Evolutionary conservation across 2,113 vertebrate species (phyloP).

Genomic region (Nymphicus hollandicus): DNA sequence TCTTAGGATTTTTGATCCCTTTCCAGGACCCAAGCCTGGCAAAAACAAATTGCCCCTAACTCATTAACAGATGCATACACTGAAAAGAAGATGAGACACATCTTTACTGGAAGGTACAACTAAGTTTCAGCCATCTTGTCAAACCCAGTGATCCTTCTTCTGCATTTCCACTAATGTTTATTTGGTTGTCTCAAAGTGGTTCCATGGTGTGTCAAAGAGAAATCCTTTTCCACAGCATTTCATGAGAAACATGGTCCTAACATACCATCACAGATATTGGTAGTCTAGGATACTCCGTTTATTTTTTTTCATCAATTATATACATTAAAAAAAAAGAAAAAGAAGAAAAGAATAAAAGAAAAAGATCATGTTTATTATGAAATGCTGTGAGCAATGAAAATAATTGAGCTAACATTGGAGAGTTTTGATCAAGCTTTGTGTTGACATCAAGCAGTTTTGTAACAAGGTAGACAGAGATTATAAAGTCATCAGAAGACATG

Average conservation of each 20-base stretch:
- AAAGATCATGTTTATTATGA: background rate
- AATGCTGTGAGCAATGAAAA: background rate
- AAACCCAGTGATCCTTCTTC: background rate
- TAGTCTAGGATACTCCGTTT: background rate
- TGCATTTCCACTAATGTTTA: background rate
- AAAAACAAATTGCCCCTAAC: background rate
- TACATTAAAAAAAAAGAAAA: background rate
- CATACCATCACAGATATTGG: background rate
- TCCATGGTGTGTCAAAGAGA: background rate
- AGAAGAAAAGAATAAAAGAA: background rate
- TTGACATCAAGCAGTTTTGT: background rate
- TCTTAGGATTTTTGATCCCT: background rate
- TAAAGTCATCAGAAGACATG: background rate
- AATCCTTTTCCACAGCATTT: background rate
- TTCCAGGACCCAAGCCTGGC: background rate
- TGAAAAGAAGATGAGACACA: background rate
- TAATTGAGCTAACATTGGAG: background rate
- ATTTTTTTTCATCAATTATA: background rate
- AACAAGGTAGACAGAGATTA: background rate
- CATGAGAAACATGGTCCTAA: background rate
- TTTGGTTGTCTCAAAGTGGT: background rate
- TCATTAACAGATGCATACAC: background rate
- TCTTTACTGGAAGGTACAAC: background rate
- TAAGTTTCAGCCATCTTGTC: background rate
- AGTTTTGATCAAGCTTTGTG: background rate